Percentiles rank a stretch among this genome's conserved stretches.
These are phyloP conservation scores for Trachelus tabidus DNA, from an alignment of 2,888 invertebrate genomes.

Conservation along the genomic window DNA sequence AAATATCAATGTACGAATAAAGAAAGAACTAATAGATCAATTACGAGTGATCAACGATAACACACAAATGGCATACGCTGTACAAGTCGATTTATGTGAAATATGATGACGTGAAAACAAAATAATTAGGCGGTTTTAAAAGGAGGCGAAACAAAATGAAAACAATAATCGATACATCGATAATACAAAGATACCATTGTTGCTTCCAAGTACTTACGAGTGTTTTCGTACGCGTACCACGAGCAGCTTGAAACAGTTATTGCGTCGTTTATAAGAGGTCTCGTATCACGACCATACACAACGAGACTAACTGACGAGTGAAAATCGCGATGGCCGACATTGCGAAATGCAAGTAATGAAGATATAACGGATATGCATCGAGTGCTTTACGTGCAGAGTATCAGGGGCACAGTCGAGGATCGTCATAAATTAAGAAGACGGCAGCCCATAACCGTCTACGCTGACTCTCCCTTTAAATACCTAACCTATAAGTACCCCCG, in stretches of 20 bases:
- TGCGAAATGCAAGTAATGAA: constrained; percentile 16
- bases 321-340: constrained; percentile 1
- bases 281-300: neutral
- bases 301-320: neutral
- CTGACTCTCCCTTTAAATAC: neutral
- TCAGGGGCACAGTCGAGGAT: neutral
- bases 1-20: neutral
- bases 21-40: constrained; percentile 13
- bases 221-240: constrained; percentile 36
- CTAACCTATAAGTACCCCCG: neutral
- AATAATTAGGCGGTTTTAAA: neutral
- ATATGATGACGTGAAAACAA: neutral
- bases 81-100: neutral
- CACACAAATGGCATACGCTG: neutral
- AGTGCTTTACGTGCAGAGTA: neutral
- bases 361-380: constrained; percentile 9
- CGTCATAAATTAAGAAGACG: neutral
- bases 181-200: neutral
- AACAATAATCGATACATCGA: constrained; percentile 15
- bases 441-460: neutral
- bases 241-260: constrained; percentile 56
- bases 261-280: neutral
- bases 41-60: neutral
- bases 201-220: constrained; percentile 49
- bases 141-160: constrained; percentile 3